Evolutionary conservation across 2,888 invertebrate genomes (phyloP), one percentile per base, ranked within the genome.

Genomic region (Brachycybe producta): DNA sequence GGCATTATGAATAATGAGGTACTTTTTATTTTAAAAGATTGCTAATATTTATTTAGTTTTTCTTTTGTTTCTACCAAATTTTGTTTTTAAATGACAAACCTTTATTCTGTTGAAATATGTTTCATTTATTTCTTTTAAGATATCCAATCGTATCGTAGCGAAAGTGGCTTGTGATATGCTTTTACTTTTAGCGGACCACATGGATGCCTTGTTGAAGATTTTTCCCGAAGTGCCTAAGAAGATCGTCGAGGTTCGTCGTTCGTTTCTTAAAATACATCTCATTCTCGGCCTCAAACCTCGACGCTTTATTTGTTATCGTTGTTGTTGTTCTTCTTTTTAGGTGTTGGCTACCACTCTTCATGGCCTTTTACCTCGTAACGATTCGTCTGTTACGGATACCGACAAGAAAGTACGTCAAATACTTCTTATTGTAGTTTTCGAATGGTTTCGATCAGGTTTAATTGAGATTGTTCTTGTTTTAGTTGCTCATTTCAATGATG

Each of bases 131-230:
- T 21, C 24, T 59, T 73, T 76, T 52, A 70, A 83, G 83, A 82
- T 83, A 70, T 81, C 79, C 63, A 81, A 82, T 62, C 78, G 80
- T 66, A 77, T 76, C 27, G 84, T 88, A 51, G 85, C 84, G 15
- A 84, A 86, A 69, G 78, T 87, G 15, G 83, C 87, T 3, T 82
- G 84, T 60, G 87, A 90, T 65, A 78, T 83, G 58, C 69, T 90
- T 51, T 70, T 82, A 57, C 71, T 85, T 56, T 69, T 90, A 40
- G 81, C 83, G 55, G 85, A 87, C 65, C 84, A 85, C 67, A 80
- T 84, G 0, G 76, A 78, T 52, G 71, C 76, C 49, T 73, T 90
- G 43, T 75, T 84, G 57, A 71, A 72, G 42, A 70, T 75, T 52
- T 84, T 84, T 66, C 84, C 86, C 0, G 79, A 81, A 54, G 70